These are phyloP conservation scores for Micrastur ruficollis DNA, from an alignment of 2,797 vertebrate genomes.

Conservation along the genomic window DNA sequence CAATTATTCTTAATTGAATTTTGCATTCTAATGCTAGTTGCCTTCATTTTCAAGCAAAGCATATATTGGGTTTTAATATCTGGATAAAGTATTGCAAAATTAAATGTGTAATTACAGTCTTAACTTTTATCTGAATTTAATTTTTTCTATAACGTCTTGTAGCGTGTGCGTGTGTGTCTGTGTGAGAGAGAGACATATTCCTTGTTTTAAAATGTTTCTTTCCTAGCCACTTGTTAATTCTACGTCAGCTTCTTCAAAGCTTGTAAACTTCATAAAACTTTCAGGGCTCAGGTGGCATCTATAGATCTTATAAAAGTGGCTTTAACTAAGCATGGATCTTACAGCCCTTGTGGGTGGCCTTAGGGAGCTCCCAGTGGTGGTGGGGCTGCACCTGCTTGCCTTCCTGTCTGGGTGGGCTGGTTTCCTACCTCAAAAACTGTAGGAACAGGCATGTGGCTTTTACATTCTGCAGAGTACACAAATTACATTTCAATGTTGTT, in stretches of 20 bases:
- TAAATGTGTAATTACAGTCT: not conserved
- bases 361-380: fast-evolving
- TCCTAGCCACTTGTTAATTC: not conserved
- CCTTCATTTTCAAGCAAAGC: not conserved
- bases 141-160: not conserved
- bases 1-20: slow-evolving; percentile 19
- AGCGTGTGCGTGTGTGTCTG: fast-evolving
- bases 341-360: not conserved
- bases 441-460: not conserved
- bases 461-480: not conserved
- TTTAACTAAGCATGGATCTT: not conserved
- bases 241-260: not conserved
- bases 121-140: not conserved
- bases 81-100: slow-evolving; percentile 8
- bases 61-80: slow-evolving; percentile 1
- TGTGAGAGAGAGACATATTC: not conserved
- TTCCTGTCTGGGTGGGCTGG: not conserved
- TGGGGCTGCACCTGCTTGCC: not conserved
- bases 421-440: not conserved
- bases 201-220: not conserved
- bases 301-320: not conserved
- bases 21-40: not conserved
- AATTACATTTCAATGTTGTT: not conserved
- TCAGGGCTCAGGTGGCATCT: not conserved
- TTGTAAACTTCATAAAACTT: not conserved